phyloP scores from a whole-genome alignment of 1,140 invertebrate species.

The Ruditapes philippinarum region DNA sequence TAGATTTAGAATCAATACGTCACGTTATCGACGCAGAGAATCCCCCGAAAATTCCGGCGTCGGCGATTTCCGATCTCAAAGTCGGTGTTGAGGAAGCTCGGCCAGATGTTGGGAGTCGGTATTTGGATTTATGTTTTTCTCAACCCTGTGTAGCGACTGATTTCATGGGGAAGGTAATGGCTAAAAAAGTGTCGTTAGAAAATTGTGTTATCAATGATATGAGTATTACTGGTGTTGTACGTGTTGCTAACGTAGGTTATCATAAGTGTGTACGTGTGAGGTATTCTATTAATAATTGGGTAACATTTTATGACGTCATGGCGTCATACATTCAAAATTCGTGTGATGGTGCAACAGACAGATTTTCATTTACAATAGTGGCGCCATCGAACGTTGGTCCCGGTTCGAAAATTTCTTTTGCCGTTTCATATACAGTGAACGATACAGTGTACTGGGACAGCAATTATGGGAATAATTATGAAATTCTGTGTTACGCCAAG shows the following conservation, averaged over 20 bases:
- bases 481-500: slow-evolving; percentile 83
- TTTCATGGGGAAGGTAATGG: slow-evolving; percentile 93
- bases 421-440: slow-evolving; percentile 93
- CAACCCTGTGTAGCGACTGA: slow-evolving; percentile 92
- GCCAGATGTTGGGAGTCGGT: slow-evolving; percentile 75
- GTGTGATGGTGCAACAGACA: slow-evolving; percentile 96
- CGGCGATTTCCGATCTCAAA: slow-evolving; percentile 84
- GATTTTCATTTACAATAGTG: slow-evolving; percentile 93
- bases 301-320: slow-evolving; percentile 92
- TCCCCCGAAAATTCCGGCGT: slow-evolving; percentile 85
- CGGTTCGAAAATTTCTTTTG: slow-evolving; percentile 93
- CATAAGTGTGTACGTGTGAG: slow-evolving; percentile 96
- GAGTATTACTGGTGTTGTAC: slow-evolving; percentile 94
- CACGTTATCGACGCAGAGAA: slow-evolving; percentile 84
- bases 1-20: slow-evolving; percentile 96
- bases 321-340: slow-evolving; percentile 94
- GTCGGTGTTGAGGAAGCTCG: slow-evolving; percentile 75
- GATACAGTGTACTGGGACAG: slow-evolving; percentile 95
- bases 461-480: slow-evolving; percentile 94
- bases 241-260: slow-evolving; percentile 96
- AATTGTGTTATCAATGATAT: slow-evolving; percentile 89
- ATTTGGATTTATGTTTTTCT: slow-evolving; percentile 92
- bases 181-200: slow-evolving; percentile 93
- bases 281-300: slow-evolving; percentile 95
- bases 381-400: slow-evolving; percentile 88